Evolutionary conservation across 2,888 invertebrate species (phyloP).

Genomic region (Oscheius sp.): DNA sequence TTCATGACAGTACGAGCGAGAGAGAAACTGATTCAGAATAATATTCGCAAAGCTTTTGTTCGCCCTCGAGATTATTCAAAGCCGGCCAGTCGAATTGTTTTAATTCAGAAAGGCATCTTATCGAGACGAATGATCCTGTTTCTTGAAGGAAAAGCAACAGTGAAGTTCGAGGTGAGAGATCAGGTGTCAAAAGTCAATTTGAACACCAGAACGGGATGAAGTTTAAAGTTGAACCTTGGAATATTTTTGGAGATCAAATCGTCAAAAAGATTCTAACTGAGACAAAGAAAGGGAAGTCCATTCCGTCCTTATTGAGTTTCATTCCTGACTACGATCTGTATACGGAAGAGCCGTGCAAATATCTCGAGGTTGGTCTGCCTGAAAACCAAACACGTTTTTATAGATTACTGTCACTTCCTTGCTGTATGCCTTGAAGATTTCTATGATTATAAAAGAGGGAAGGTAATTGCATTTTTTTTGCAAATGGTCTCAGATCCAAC

Average conservation of each 20-base stretch:
- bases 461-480: background rate
- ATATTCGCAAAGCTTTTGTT: conserved; percentile 35
- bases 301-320: conserved; percentile 31
- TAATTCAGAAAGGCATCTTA: conserved; percentile 73
- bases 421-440: conserved; percentile 2
- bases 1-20: conserved; percentile 36
- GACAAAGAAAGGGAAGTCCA: background rate
- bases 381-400: background rate
- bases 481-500: no score
- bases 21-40: conserved; percentile 42
- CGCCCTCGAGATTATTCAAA: conserved; percentile 30
- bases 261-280: conserved; percentile 40
- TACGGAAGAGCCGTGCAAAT: conserved; percentile 37
- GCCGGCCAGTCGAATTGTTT: conserved; percentile 26
- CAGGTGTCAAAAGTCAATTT: background rate
- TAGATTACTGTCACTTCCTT: conserved; percentile 6
- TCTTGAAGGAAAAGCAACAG: conserved; percentile 81
- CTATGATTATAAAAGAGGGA: conserved; percentile 6
- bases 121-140: conserved; percentile 91
- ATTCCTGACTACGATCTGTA: conserved; percentile 36
- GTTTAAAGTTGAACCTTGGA: conserved; percentile 96
- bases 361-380: conserved; percentile 32
- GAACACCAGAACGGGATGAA: conserved; percentile 69
- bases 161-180: conserved; percentile 33
- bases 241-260: conserved; percentile 82